These are phyloP conservation scores for Melipona beecheii DNA, from an alignment of 2,888 invertebrate species.

Conservation along the genomic window DNA sequence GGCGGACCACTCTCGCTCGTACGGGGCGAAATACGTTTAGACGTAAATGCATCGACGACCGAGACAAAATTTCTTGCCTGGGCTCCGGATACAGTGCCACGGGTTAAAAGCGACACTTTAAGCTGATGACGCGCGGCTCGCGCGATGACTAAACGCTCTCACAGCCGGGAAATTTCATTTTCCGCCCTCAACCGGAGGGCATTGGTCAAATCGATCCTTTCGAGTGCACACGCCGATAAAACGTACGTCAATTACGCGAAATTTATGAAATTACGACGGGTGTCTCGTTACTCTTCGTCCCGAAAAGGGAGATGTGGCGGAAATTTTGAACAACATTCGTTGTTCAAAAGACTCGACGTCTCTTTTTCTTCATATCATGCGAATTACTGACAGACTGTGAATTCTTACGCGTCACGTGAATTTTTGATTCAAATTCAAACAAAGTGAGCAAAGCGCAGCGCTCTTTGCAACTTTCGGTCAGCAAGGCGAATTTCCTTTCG, in stretches of 20 bases:
- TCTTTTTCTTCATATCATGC: too few species aligned
- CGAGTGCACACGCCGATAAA: not conserved
- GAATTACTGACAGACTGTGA: too few species aligned
- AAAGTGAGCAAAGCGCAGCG: too few species aligned
- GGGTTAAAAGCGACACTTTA: conserved; percentile 51
- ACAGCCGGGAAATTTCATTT: conserved; percentile 45
- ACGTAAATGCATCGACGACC: conserved; percentile 21
- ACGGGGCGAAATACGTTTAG: conserved; percentile 24
- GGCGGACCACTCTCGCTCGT: not conserved
- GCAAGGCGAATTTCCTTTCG: too few species aligned
- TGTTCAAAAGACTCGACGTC: too few species aligned
- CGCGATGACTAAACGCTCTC: conserved; percentile 24
- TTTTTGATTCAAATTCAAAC: too few species aligned
- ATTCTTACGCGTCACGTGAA: too few species aligned
- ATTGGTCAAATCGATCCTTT: conserved; percentile 20
- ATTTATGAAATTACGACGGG: conserved; percentile 10
- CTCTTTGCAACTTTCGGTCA: too few species aligned
- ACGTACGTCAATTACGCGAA: not conserved
- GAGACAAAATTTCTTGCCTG: conserved; percentile 47
- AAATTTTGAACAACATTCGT: not conserved
- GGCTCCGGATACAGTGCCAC: not conserved
- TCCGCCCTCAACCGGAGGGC: too few species aligned
- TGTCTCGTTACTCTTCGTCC: not conserved
- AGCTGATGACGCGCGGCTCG: conserved; percentile 17
- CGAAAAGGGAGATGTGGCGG: not conserved